Percentiles rank a stretch among this genome's conserved stretches.
phyloP scores from a whole-genome alignment of 2,888 invertebrate species.

The Andricus curvator region DNA sequence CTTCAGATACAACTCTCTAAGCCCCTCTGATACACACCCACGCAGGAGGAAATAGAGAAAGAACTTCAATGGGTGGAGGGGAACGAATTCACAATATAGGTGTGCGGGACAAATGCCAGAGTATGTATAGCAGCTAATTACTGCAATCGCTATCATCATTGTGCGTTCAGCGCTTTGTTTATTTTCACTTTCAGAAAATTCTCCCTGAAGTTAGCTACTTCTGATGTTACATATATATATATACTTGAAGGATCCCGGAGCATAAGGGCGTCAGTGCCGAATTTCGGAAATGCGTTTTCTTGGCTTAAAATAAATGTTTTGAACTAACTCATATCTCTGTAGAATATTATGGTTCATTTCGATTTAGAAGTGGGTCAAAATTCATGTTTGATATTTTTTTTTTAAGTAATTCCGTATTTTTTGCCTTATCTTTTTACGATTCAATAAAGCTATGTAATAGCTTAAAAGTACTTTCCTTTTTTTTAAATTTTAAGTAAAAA shows the following conservation, averaged over 20 bases:
- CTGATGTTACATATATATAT: neutral
- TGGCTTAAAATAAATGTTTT: too few species aligned
- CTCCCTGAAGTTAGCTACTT: neutral
- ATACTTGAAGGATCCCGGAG: neutral
- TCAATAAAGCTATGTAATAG: too few species aligned
- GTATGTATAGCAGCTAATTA: slow-evolving; percentile 63
- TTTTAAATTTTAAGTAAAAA: too few species aligned
- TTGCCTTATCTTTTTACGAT: too few species aligned
- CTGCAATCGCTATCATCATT: slow-evolving; percentile 68
- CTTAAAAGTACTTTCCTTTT: too few species aligned
- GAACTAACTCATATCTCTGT: too few species aligned
- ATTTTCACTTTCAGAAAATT: slow-evolving; percentile 48
- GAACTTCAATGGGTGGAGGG: slow-evolving; percentile 18
- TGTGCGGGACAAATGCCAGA: slow-evolving; percentile 50
- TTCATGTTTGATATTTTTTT: too few species aligned
- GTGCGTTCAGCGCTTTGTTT: slow-evolving; percentile 57
- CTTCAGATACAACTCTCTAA: slow-evolving; percentile 37
- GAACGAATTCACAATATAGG: neutral
- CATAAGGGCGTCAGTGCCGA: too few species aligned
- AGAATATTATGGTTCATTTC: too few species aligned
- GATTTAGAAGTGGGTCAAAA: too few species aligned
- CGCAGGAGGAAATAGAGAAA: slow-evolving; percentile 48
- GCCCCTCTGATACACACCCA: slow-evolving; percentile 48
- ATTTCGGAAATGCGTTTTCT: too few species aligned
- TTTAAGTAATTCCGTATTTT: too few species aligned